A percentile compares a stretch with the other conserved stretches of the same genome.
These are phyloP conservation scores for Ochotona curzoniae DNA, from an alignment of 2,113 vertebrate genomes.

Conservation along the genomic window DNA sequence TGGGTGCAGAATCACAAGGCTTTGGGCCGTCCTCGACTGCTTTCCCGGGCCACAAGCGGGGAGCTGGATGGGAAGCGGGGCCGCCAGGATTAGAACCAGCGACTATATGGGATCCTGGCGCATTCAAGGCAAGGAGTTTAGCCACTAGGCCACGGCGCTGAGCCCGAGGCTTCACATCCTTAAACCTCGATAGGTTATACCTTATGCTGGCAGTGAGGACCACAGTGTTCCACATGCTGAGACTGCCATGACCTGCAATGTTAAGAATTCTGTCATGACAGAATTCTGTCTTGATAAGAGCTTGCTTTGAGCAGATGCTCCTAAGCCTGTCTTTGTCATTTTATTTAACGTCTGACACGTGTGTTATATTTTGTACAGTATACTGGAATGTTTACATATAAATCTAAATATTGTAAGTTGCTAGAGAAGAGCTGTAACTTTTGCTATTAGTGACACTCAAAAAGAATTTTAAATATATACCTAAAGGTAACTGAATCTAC, in stretches of 20 bases:
- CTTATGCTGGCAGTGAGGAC: neutral
- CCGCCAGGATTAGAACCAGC: too few species aligned
- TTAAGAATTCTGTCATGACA: slow-evolving; percentile 5
- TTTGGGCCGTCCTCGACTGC: too few species aligned
- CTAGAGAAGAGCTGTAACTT: neutral
- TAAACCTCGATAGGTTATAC: neutral
- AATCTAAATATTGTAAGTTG: neutral
- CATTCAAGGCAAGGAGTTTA: too few species aligned
- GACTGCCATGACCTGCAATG: neutral
- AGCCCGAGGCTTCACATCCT: too few species aligned
- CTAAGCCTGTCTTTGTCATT: neutral
- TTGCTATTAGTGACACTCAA: neutral
- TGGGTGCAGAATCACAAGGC: too few species aligned
- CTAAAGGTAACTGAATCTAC: neutral
- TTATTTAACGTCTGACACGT: slow-evolving; percentile 5
- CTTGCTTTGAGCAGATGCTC: slow-evolving; percentile 13
- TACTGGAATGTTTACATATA: neutral
- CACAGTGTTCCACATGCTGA: neutral
- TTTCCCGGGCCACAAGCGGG: too few species aligned
- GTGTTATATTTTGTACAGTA: neutral
- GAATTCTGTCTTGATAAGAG: neutral
- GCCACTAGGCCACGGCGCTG: too few species aligned
- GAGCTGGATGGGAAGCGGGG: too few species aligned
- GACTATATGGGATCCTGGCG: too few species aligned
- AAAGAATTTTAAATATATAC: slow-evolving; percentile 28